A percentile compares a stretch with the other conserved stretches of the same genome.
Conservation (phyloP, 2,113 vertebrate species). For the Lipotes vexillifer region DNA sequence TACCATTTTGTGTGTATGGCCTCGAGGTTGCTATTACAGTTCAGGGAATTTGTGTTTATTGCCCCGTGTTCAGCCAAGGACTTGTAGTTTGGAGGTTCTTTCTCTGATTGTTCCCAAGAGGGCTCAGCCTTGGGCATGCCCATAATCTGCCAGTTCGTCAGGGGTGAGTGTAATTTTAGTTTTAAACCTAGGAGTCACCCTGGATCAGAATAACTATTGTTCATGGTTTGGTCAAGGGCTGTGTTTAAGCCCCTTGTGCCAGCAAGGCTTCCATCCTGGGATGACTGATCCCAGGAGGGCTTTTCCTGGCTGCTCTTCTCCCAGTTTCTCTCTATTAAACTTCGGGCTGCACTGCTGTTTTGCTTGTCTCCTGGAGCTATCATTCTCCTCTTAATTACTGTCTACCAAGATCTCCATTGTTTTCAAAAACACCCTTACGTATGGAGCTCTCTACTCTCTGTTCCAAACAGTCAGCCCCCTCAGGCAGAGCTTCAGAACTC, state of each 20-base stretch:
- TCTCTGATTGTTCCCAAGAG: neutral
- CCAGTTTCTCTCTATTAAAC: neutral
- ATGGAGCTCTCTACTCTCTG: neutral
- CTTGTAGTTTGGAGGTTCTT: neutral
- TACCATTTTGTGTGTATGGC: too few species aligned
- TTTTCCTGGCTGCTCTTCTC: neutral
- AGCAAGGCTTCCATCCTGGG: neutral
- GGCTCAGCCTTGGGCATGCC: neutral
- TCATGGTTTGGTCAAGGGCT: neutral
- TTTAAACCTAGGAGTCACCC: neutral
- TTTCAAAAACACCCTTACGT: neutral
- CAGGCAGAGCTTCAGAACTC: neutral
- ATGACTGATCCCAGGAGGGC: neutral
- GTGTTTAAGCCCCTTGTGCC: neutral
- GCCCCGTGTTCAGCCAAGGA: neutral
- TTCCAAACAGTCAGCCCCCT: neutral
- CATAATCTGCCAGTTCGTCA: neutral
- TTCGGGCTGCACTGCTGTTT: neutral
- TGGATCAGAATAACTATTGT: neutral
- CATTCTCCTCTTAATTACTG: neutral
- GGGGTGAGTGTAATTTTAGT: neutral
- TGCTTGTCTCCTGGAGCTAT: neutral
- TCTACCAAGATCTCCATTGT: neutral
- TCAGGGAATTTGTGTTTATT: slow-evolving; percentile 7
- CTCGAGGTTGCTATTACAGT: neutral